Evolutionary conservation across 1,140 invertebrate genomes (phyloP).

Genomic region (Caenorhabditis briggsae): DNA sequence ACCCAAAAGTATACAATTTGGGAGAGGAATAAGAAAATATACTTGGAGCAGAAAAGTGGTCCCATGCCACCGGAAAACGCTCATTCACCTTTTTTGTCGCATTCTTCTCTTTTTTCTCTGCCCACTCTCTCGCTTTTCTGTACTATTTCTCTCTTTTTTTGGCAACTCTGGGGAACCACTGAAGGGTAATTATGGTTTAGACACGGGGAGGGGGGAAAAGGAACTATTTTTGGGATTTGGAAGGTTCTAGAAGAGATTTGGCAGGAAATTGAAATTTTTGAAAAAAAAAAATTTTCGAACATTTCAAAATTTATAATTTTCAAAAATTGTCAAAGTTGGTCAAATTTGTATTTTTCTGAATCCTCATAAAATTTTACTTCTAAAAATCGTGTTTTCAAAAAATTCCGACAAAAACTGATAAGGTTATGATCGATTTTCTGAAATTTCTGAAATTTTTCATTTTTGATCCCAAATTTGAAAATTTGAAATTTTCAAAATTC

Average conservation of each 20-base stretch:
- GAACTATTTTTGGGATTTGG: too few relatives aligned
- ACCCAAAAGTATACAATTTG: constrained; percentile 27
- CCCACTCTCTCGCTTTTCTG: not conserved
- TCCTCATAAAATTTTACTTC: too few relatives aligned
- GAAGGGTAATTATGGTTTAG: too few relatives aligned
- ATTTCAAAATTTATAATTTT: too few relatives aligned
- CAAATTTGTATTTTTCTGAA: not conserved
- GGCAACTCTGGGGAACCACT: too few relatives aligned
- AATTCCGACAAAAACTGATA: too few relatives aligned
- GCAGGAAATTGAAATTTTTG: too few relatives aligned
- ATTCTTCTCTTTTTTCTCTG: constrained; percentile 6
- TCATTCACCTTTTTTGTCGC: constrained; percentile 57
- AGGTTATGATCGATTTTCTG: not conserved
- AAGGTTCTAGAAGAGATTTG: too few relatives aligned
- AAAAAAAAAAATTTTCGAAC: too few relatives aligned
- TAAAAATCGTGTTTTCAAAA: too few relatives aligned
- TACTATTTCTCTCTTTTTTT: not conserved
- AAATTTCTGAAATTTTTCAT: not conserved
- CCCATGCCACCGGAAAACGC: constrained; percentile 50
- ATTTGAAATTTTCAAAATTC: not conserved
- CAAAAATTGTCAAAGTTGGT: not conserved
- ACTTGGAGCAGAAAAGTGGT: not conserved
- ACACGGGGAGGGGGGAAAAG: too few relatives aligned
- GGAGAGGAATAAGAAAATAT: not conserved
- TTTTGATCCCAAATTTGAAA: not conserved